Conservation (phyloP, 35 echinoderm and acorn worm species). For the Lytechinus pictus region DNA sequence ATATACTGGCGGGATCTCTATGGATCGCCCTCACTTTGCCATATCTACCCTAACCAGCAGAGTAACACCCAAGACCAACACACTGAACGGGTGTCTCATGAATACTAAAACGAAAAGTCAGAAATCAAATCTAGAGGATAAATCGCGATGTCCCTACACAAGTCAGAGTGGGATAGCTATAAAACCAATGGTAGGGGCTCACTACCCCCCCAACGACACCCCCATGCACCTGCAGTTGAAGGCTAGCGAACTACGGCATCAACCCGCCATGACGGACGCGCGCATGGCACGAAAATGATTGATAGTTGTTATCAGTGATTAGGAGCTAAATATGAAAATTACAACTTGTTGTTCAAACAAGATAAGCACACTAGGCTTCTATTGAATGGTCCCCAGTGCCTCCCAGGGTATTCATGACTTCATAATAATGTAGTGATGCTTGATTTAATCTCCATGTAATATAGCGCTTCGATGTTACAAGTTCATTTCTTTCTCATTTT, state of each 20-base stretch:
- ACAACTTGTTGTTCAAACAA: slow-evolving; percentile 38
- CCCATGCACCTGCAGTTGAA: slow-evolving; percentile 28
- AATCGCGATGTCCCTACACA: neutral
- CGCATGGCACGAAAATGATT: slow-evolving; percentile 43
- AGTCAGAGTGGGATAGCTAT: neutral
- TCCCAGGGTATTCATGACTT: slow-evolving; percentile 29
- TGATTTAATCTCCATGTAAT: slow-evolving; percentile 46
- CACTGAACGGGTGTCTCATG: slow-evolving; percentile 38
- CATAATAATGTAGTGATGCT: slow-evolving; percentile 36
- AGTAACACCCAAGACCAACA: slow-evolving; percentile 45
- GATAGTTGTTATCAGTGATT: slow-evolving; percentile 42
- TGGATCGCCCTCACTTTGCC: neutral
- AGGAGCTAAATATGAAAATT: slow-evolving; percentile 40
- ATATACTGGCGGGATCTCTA: neutral
- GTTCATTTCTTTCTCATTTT: slow-evolving; percentile 21
- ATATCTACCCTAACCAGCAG: neutral
- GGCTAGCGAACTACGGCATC: slow-evolving; percentile 6
- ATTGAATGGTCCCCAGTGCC: slow-evolving; percentile 16
- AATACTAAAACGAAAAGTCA: slow-evolving; percentile 36
- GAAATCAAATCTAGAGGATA: slow-evolving; percentile 33
- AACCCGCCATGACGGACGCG: slow-evolving; percentile 2
- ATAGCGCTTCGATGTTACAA: slow-evolving; percentile 38
- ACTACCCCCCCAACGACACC: neutral
- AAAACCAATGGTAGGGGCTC: neutral
- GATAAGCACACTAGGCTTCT: slow-evolving; percentile 19